Evolutionary conservation across 2,113 vertebrate genomes (phyloP), one percentile per base, ranked within the genome.

Genomic region (Echinops telfairi): DNA sequence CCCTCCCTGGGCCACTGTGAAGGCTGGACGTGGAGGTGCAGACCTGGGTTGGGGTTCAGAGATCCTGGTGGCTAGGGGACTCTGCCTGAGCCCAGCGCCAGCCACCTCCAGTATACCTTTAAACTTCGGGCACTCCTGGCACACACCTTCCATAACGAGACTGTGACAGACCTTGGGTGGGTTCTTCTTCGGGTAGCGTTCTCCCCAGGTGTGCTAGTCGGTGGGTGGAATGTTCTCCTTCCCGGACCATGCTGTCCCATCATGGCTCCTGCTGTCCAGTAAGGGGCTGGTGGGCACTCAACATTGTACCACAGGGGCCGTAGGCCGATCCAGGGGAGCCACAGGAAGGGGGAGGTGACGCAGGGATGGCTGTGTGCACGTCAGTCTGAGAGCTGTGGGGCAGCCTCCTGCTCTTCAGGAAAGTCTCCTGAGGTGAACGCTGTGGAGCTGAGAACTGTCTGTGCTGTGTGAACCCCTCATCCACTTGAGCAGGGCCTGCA

Each of bases 1-100:
- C 36, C 9, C 4, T 31, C 19, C 31, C 47, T 1, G 0, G 2
- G 11, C 14, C 0, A 17, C 64, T 29, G 2, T 0, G 22, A 14
- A 70, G 57, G 33, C 9, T 15, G 22, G 0, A 9, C 31, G 2
- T 23, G 22, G 29, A 11, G 75, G 66, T 2, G 1, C 15, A 2
- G 4, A 4, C 36, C 20, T 66, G 14, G 66, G 19, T 81, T 38
- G 23, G 7, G 2, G 76, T 31, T 57, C 43, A 79, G 68, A 53
- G 3, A 57, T 2, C 22, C 2, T 20, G 16, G 29, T 20, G 7
- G 47, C 47, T 11, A 53, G 5, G 47, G 47, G 12, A 9, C 47
- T 53, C 47, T 53, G 47, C 47, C 47, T 12, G 47, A 53, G 47
- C 47, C 12, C 5, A 53, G 47, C 47, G 12, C 47, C 47, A 53